phyloP scores from a whole-genome alignment of 2,113 vertebrate species.

The Mesembrinibis cayennensis region DNA sequence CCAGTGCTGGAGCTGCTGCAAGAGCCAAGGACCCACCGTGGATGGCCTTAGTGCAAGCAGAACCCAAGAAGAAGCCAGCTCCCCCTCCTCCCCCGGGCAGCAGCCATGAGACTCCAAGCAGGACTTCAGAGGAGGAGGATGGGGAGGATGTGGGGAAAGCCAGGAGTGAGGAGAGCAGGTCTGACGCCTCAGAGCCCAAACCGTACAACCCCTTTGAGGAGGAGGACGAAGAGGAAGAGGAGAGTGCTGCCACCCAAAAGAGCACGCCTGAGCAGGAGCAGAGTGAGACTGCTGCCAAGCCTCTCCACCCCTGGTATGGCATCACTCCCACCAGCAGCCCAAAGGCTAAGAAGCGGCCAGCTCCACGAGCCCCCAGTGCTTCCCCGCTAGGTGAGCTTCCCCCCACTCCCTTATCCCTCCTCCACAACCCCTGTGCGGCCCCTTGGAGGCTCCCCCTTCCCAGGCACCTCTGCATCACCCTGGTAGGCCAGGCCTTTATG shows the following conservation, averaged over 20 bases:
- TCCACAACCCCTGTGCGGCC: neutral
- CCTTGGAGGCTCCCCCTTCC: neutral
- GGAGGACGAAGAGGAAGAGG: slow-evolving; percentile 67
- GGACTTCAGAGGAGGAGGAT: slow-evolving; percentile 27
- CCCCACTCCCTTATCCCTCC: accelerated
- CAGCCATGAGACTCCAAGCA: neutral
- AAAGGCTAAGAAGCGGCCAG: slow-evolving; percentile 85
- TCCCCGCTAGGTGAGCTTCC: slow-evolving; percentile 75
- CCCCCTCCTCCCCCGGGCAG: slow-evolving; percentile 75
- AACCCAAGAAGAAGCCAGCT: slow-evolving; percentile 89
- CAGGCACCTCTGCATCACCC: neutral
- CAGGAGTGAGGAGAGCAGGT: neutral
- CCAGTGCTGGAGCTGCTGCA: slow-evolving; percentile 49
- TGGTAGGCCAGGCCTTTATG: neutral
- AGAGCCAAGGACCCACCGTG: slow-evolving; percentile 93
- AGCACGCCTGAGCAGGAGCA: slow-evolving; percentile 2
- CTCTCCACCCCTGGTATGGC: slow-evolving; percentile 91
- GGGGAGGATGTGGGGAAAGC: neutral
- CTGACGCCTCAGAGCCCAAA: slow-evolving; percentile 61
- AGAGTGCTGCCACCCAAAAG: neutral
- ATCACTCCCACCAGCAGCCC: slow-evolving; percentile 88
- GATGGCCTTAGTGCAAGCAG: slow-evolving; percentile 90
- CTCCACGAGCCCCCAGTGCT: slow-evolving; percentile 81
- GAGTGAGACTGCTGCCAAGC: slow-evolving; percentile 41
- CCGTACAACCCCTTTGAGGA: slow-evolving; percentile 91